Evolutionary conservation across 2,888 invertebrate genomes (phyloP).

Genomic region (Allophyes oxyacanthae): DNA sequence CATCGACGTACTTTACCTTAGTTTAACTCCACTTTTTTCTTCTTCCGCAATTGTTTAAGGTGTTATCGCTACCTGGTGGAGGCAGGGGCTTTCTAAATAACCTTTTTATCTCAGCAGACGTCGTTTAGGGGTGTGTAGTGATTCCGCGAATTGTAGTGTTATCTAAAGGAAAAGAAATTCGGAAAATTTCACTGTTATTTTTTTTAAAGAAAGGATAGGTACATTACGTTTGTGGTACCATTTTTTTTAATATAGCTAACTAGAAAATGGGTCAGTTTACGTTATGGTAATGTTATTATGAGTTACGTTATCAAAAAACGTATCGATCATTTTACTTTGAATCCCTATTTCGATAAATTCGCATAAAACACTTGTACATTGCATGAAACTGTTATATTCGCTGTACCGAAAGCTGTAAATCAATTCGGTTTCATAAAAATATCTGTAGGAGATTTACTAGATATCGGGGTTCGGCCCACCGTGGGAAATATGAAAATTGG

Average conservation of each 20-base stretch:
- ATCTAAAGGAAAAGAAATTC: constrained; percentile 23
- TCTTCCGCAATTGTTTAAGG: constrained; percentile 58
- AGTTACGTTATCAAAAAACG: constrained; percentile 14
- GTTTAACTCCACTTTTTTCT: constrained; percentile 63
- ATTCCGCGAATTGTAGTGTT: constrained; percentile 45
- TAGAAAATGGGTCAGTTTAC: constrained; percentile 1
- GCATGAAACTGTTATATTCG: constrained; percentile 56
- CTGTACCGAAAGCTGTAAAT: constrained; percentile 69
- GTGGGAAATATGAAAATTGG: constrained; percentile 88
- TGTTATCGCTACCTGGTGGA: constrained; percentile 52
- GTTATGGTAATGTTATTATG: constrained; percentile 5
- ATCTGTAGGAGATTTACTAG: constrained; percentile 80
- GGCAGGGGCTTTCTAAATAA: constrained; percentile 47
- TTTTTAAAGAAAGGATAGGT: no score
- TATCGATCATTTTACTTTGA: constrained; percentile 9
- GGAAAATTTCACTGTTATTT: constrained; percentile 23
- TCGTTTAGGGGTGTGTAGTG: constrained; percentile 48
- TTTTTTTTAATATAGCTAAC: not conserved
- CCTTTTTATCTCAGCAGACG: constrained; percentile 50
- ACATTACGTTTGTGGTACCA: not conserved
- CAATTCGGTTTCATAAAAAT: constrained; percentile 82
- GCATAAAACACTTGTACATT: constrained; percentile 52
- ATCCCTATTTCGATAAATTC: constrained; percentile 36
- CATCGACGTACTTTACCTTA: constrained; percentile 67
- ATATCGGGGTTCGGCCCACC: constrained; percentile 69